phyloP scores from a whole-genome alignment of 2,113 vertebrate genomes.

The Athene cunicularia region DNA sequence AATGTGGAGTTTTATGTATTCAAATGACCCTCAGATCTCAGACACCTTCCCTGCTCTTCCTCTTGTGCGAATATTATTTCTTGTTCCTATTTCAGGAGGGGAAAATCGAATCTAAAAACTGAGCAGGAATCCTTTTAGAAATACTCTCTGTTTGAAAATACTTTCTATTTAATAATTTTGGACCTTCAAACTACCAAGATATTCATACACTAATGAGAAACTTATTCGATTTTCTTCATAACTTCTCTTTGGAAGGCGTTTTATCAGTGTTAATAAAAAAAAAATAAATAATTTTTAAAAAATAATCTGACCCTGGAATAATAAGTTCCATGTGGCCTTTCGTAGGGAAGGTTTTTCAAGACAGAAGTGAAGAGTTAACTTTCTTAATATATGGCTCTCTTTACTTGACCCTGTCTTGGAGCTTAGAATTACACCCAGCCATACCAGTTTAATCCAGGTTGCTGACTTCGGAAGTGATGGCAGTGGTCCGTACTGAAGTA shows the following conservation, averaged over 20 bases:
- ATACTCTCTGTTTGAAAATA: not conserved
- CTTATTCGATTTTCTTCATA: not conserved
- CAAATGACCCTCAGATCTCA: not conserved
- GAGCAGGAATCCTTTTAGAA: not conserved
- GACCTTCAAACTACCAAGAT: not conserved
- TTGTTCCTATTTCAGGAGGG: not conserved
- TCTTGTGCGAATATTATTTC: not conserved
- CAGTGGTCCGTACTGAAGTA: fast-evolving
- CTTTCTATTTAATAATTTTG: not conserved
- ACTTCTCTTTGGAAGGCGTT: not conserved
- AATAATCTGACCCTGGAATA: not conserved
- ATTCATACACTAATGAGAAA: not conserved
- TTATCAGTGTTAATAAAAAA: not conserved
- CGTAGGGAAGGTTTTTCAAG: not conserved
- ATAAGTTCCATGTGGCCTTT: not conserved
- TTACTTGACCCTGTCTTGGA: not conserved
- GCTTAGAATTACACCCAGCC: not conserved
- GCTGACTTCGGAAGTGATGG: not conserved
- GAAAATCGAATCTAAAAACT: not conserved
- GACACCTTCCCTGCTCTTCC: not conserved
- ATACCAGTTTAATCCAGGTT: not conserved
- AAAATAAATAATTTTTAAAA: not conserved
- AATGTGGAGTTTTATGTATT: not conserved
- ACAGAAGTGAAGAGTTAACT: not conserved
- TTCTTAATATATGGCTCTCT: not conserved